Evolutionary conservation across 2,113 vertebrate species (phyloP), one percentile per base, ranked within the genome.

Genomic region (Ammodytes marinus): DNA sequence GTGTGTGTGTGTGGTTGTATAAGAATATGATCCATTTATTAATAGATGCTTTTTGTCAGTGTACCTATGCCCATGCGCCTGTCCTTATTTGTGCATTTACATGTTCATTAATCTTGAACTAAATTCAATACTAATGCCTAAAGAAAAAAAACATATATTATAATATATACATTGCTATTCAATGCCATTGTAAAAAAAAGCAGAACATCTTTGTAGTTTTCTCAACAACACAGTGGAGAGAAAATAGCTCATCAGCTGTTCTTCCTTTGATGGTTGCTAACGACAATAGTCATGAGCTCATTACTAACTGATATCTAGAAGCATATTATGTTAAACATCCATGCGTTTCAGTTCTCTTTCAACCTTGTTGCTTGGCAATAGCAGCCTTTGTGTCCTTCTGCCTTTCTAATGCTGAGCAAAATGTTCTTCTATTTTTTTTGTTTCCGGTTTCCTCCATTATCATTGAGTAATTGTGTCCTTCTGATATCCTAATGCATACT

Each of bases 21-120:
- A 80, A 77, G 74, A 92, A 86, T 84, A 86, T 82, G 80, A 88
- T 92, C 74, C 79, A 88, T 86, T 90, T 89, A 89, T 77, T 84
- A 88, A 87, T 79, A 79, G 88, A 78, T 87, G 75, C 84, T 84
- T 85, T 27, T 79, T 89, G 79, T 80, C 67, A 80, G 69, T 74
- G 69, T 88, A 73, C 69, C 74, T 76, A 67, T 73, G 65, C 67
- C 72, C 58, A 69, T 74, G 66, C 83, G 69, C 71, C 76, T 75
- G 70, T 76, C 78, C 78, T 80, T 79, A 79, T 89, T 82, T 88
- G 77, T 84, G 72, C 73, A 75, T 88, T 88, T 70, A 80, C 65
- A 83, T 84, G 71, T 84, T 75, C 73, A 27, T 14, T 42, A 78
- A 49, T 67, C 88, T 83, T 87, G 64, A 85, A 86, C 60, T 79